These are phyloP conservation scores for Druceiella hillmani DNA, from an alignment of 2,888 invertebrate species.

Conservation along the genomic window DNA sequence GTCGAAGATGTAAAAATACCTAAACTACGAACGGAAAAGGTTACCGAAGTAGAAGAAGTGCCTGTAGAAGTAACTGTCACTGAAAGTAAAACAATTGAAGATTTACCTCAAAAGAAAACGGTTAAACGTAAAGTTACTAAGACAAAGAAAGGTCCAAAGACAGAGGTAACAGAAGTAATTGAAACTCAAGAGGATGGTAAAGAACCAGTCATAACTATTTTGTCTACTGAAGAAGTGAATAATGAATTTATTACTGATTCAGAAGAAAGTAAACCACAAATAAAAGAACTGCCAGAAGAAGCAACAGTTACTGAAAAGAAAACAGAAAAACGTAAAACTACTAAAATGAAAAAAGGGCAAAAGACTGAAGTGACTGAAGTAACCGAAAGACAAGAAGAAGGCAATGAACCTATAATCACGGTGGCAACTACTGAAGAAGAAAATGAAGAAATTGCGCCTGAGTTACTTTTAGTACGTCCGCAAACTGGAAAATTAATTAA, in stretches of 20 bases:
- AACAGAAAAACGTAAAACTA: no score
- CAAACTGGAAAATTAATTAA: conserved; percentile 27
- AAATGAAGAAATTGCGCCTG: conserved; percentile 24
- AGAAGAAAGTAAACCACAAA: no score
- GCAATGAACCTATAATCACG: conserved; percentile 26
- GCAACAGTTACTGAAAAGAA: no score
- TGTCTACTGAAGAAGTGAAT: no score
- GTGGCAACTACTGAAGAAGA: conserved; percentile 29
- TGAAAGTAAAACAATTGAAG: conserved; percentile 20
- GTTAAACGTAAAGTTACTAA: conserved; percentile 11
- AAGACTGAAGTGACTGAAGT: neutral
- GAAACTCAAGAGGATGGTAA: no score
- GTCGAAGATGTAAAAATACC: conserved; percentile 28
- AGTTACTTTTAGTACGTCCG: conserved; percentile 24
- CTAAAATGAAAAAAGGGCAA: neutral
- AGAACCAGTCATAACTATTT: no score
- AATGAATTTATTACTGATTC: no score
- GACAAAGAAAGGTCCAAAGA: conserved; percentile 2
- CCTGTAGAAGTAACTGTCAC: conserved; percentile 21
- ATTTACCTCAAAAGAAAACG: conserved; percentile 27
- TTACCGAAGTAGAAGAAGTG: conserved; percentile 18
- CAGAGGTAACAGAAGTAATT: conserved; percentile 5
- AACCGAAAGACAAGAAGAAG: conserved; percentile 4
- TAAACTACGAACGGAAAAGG: no score
- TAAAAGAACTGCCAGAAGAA: no score